Conservation (phyloP, 2,888 invertebrate species). For the Hemithea aestivaria region DNA sequence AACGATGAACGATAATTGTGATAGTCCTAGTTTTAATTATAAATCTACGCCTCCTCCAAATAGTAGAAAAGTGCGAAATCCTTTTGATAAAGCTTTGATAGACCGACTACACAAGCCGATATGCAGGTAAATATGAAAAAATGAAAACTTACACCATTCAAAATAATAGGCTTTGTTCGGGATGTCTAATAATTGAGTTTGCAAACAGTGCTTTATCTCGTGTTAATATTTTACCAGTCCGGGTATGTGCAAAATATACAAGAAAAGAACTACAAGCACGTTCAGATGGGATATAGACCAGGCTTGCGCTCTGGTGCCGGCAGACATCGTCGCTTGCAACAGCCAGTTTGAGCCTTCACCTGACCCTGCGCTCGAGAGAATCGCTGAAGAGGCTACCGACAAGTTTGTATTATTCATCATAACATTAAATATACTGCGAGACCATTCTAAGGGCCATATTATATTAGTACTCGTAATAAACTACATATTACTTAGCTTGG, state of each 20-base stretch:
- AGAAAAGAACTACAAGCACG: slow-evolving; percentile 53
- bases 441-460: no score
- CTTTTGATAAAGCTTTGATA: slow-evolving; percentile 82
- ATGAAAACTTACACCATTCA: no score
- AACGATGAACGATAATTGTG: slow-evolving; percentile 70
- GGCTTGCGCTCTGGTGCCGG: slow-evolving; percentile 82
- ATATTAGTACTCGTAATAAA: no score
- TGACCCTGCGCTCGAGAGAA: slow-evolving; percentile 81
- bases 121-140: slow-evolving; percentile 77
- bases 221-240: slow-evolving; percentile 45
- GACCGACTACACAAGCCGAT: slow-evolving; percentile 83
- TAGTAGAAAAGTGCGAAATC: slow-evolving; percentile 79
- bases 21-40: slow-evolving; percentile 44
- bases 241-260: slow-evolving; percentile 74
- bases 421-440: slow-evolving; percentile 4
- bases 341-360: slow-evolving; percentile 81
- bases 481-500: no score
- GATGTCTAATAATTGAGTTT: no score
- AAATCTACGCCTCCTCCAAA: slow-evolving; percentile 64
- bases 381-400: slow-evolving; percentile 84
- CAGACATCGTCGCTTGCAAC: slow-evolving; percentile 82
- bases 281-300: slow-evolving; percentile 85
- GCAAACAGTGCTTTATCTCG: no score
- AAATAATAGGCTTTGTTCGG: neutral
- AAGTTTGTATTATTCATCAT: slow-evolving; percentile 46